Evolutionary conservation across 2,797 vertebrate genomes (phyloP).

Genomic region (Austrolebias charrua): DNA sequence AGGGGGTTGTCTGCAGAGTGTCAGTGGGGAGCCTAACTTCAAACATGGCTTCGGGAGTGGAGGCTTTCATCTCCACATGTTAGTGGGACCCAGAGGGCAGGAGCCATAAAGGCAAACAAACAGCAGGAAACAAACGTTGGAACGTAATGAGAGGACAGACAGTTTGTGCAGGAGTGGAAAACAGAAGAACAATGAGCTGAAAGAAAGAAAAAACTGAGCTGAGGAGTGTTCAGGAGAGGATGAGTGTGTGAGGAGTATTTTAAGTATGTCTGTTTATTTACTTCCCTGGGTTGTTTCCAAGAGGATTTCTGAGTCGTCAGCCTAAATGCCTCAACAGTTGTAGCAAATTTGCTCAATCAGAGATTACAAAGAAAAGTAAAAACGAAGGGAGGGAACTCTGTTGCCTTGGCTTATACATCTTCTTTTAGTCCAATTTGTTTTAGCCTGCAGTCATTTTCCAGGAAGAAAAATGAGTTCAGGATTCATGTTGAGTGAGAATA

Average conservation of each 20-base stretch:
- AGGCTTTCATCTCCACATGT: slow-evolving; percentile 55
- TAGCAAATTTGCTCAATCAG: slow-evolving; percentile 67
- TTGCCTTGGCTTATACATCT: slow-evolving; percentile 68
- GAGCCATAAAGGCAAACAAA: slow-evolving; percentile 50
- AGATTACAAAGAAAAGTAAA: slow-evolving; percentile 53
- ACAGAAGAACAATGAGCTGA: slow-evolving; percentile 30
- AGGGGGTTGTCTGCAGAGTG: slow-evolving; percentile 22
- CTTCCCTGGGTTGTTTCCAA: slow-evolving; percentile 51
- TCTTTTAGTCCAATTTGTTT: slow-evolving; percentile 76
- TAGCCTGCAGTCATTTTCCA: slow-evolving; percentile 55
- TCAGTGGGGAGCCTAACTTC: slow-evolving; percentile 45
- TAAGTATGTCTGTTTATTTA: slow-evolving; percentile 67
- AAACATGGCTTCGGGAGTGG: slow-evolving; percentile 35
- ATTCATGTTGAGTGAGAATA: slow-evolving; percentile 60
- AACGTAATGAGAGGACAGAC: slow-evolving; percentile 54
- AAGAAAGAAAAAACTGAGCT: slow-evolving; percentile 26
- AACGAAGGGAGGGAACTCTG: slow-evolving; percentile 60
- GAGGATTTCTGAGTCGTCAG: slow-evolving; percentile 70
- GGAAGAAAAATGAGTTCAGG: slow-evolving; percentile 50
- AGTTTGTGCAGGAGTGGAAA: slow-evolving; percentile 24
- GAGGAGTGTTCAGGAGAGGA: slow-evolving; percentile 25
- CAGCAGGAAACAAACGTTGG: slow-evolving; percentile 13
- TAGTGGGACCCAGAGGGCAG: slow-evolving; percentile 36
- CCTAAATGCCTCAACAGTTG: slow-evolving; percentile 55
- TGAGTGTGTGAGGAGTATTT: slow-evolving; percentile 57